Evolutionary conservation across 1,140 invertebrate species (phyloP), one percentile per base, ranked within the genome.

Genomic region (Heliothis subflexa): DNA sequence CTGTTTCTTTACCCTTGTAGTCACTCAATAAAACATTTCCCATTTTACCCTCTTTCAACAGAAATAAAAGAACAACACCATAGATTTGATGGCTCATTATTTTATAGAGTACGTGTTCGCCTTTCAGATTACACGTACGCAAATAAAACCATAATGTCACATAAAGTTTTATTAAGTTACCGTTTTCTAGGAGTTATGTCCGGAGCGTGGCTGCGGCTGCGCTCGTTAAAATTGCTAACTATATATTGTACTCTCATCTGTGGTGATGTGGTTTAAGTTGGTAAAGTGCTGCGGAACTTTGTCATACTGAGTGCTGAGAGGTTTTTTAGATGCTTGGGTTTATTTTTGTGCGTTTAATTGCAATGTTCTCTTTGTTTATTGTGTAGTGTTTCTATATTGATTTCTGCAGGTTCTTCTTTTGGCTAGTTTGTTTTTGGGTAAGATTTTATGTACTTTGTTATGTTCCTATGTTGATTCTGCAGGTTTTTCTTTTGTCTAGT

Each of bases 91-190:
- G 13, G 40, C 45, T 61, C 55, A 59, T 59, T 59, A 74, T 61
- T 33, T 74, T 61, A 59, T 28, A 45, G 21, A 40, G 59, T 45
- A 74, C 71, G 71, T 61, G 40, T 57, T 47, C 0, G 10, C 55
- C n/a, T 13, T 45, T 55, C 49, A 25, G 54, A 47, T 73, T 45
- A 49, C 40, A 49, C 28, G 18, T 54, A 28, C 54, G 16, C 40
- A 49, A 74, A 59, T 61, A 70, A 47, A 50, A 50, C 66, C 66
- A 52, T 70, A 61, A 74, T 47, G 54, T 61, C 50, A 40, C 55
- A 61, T 74, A 74, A 74, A 74, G 71, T 74, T 74, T 61, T 74
- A 74, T 74, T 74, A 61, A 61, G 71, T 74, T 74, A 21, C 33
- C 71, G 21, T 61, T 74, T 28, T 45, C 68, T 49, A 61, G 21